Evolutionary conservation across 2,113 vertebrate species (phyloP).

Genomic region (Reinhardtius hippoglossoides): DNA sequence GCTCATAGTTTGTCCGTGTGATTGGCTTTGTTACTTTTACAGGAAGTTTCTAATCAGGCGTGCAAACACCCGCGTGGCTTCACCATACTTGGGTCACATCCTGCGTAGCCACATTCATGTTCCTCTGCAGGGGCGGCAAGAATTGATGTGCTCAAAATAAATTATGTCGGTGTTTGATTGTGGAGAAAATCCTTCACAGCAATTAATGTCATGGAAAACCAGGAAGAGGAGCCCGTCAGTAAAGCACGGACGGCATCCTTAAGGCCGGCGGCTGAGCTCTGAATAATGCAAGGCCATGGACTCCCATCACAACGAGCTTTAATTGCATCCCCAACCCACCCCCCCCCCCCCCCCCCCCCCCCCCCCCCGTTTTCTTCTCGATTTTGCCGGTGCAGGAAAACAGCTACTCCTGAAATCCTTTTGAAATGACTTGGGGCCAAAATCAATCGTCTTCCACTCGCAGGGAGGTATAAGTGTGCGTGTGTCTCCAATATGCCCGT

Average conservation of each 20-base stretch:
- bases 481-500: neutral
- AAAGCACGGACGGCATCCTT: conserved; percentile 57
- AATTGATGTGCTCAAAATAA: no score
- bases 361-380: conserved; percentile 13
- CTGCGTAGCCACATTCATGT: no score
- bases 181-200: conserved; percentile 20
- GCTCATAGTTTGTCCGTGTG: no score
- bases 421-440: conserved; percentile 4
- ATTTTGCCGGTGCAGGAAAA: conserved; percentile 35
- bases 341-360: no score
- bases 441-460: conserved; percentile 60
- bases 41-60: no score
- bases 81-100: no score
- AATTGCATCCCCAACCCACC: conserved; percentile 39
- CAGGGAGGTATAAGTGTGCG: conserved; percentile 4
- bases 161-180: neutral
- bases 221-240: conserved; percentile 46
- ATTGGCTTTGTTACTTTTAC: no score
- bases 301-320: conserved; percentile 64
- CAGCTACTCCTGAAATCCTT: conserved; percentile 26
- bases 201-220: conserved; percentile 19
- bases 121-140: no score
- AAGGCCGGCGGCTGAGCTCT: conserved; percentile 33
- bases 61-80: no score
- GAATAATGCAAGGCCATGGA: conserved; percentile 66